Evolutionary conservation across 2,888 invertebrate genomes (phyloP).

Genomic region (Mimumesa dahlbomi): DNA sequence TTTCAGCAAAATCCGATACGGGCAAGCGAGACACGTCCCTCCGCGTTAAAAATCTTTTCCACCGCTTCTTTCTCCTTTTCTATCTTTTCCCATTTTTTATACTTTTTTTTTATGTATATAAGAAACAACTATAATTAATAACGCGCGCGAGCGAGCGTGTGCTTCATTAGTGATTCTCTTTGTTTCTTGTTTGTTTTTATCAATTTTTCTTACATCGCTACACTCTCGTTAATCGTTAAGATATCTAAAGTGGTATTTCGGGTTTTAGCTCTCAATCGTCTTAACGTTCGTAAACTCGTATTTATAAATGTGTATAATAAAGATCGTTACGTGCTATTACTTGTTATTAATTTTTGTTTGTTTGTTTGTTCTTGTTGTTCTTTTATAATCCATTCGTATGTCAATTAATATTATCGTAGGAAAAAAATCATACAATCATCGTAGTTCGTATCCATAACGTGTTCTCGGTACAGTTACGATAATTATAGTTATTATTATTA

Average conservation of each 20-base stretch:
- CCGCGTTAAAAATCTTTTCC: constrained; percentile 57
- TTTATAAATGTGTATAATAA: constrained; percentile 59
- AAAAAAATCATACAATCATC: constrained; percentile 60
- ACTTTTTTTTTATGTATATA: constrained; percentile 32
- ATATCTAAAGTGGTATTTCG: constrained; percentile 32
- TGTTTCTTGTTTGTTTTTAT: background rate
- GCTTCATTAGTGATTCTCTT: constrained; percentile 10
- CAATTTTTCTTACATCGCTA: background rate
- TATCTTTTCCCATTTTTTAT: constrained; percentile 24
- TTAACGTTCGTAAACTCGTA: constrained; percentile 51
- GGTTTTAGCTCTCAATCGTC: constrained; percentile 20
- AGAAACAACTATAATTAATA: constrained; percentile 69
- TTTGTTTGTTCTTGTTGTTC: too few species aligned
- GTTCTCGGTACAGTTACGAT: constrained; percentile 37
- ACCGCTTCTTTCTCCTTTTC: too few species aligned
- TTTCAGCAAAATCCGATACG: constrained; percentile 70
- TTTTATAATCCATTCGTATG: constrained; percentile 53
- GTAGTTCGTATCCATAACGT: constrained; percentile 20
- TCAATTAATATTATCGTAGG: constrained; percentile 60
- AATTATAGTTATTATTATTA: constrained; percentile 29
- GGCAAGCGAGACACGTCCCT: constrained; percentile 63
- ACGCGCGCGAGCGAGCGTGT: constrained; percentile 37
- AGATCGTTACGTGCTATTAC: constrained; percentile 59
- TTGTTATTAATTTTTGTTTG: too few species aligned
- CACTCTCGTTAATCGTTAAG: constrained; percentile 8